Conservation (phyloP, 92 coral and sea anemone genomes). For the Zoanthus sociatus region DNA sequence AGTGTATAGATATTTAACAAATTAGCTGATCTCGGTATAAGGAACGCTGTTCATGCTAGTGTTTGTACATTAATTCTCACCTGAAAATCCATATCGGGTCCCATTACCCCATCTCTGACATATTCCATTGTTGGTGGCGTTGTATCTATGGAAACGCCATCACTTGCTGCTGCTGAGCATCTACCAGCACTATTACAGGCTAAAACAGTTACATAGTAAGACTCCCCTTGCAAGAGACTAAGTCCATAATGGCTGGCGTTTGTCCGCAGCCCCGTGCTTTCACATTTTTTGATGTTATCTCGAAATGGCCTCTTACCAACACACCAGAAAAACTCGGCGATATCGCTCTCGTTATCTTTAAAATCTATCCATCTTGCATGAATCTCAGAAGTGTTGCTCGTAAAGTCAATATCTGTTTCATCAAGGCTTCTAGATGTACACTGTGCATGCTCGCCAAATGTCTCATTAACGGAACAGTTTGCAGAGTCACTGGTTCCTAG, state of each 20-base stretch:
- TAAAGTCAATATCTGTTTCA: slow-evolving; percentile 86
- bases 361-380: slow-evolving; percentile 97
- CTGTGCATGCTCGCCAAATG: slow-evolving; percentile 87
- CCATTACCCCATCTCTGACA: slow-evolving; percentile 96
- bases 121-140: slow-evolving; percentile 92
- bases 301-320: slow-evolving; percentile 81
- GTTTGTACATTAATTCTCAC: slow-evolving; percentile 40
- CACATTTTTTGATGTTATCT: slow-evolving; percentile 90
- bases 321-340: slow-evolving; percentile 92
- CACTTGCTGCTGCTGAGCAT: slow-evolving; percentile 87
- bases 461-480: slow-evolving; percentile 88
- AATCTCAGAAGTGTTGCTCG: slow-evolving; percentile 83
- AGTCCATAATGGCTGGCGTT: slow-evolving; percentile 88
- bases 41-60: not conserved
- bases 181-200: slow-evolving; percentile 94
- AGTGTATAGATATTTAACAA: too few species aligned
- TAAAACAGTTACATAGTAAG: slow-evolving; percentile 90
- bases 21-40: too few species aligned
- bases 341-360: slow-evolving; percentile 88
- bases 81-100: slow-evolving; percentile 97
- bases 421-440: slow-evolving; percentile 88
- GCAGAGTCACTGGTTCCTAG: slow-evolving; percentile 73
- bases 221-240: slow-evolving; percentile 72
- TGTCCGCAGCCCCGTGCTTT: slow-evolving; percentile 83
- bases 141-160: slow-evolving; percentile 90